Percentiles rank a stretch among this genome's conserved stretches.
Evolutionary conservation across 2,113 vertebrate species (phyloP).

Genomic region (Rhinoderma darwinii): DNA sequence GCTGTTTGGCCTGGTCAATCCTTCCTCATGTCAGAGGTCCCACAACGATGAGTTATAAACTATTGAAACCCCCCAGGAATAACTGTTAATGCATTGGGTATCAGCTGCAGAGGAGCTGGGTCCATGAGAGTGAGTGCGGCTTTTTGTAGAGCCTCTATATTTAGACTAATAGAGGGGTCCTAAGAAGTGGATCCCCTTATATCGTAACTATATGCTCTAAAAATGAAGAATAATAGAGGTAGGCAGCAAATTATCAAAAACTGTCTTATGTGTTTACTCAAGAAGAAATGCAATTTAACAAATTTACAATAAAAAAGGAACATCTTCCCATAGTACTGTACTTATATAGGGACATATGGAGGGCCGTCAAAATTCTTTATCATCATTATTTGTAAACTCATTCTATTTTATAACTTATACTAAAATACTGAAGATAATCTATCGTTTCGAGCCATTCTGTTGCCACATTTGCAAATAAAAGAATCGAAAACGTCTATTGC

Average conservation of each 20-base stretch:
- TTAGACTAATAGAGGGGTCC: no score
- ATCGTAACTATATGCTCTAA: no score
- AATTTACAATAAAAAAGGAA: neutral
- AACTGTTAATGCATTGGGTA: no score
- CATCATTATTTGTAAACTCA: neutral
- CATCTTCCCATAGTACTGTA: neutral
- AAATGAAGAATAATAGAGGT: no score
- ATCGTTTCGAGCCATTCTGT: neutral
- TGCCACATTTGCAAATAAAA: neutral
- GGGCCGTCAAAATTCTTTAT: neutral
- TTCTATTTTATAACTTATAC: neutral
- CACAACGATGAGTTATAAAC: neutral
- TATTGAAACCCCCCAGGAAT: neutral
- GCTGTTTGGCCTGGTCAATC: neutral
- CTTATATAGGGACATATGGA: neutral
- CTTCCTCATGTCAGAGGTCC: neutral
- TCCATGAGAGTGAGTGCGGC: no score
- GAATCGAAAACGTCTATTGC: neutral
- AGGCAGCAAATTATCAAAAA: no score
- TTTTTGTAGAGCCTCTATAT: no score
- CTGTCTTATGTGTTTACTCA: no score
- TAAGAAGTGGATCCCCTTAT: no score
- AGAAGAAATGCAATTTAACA: no score
- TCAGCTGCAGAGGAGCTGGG: no score
- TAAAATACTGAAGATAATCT: neutral